These are phyloP conservation scores for Drosophila arawakana DNA, from an alignment of 1,140 invertebrate species.

Conservation along the genomic window DNA sequence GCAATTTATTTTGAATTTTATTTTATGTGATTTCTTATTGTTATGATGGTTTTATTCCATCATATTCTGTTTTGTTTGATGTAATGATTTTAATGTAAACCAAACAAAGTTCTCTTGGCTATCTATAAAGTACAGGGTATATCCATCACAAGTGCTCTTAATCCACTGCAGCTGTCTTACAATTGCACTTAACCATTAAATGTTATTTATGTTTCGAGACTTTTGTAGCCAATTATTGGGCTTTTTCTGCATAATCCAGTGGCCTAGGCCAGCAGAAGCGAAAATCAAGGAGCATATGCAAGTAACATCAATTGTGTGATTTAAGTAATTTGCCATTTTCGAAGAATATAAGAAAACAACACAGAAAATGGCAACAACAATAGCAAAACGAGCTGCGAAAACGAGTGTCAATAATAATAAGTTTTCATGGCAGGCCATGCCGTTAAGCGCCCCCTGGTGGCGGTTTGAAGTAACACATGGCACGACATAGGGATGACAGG, in stretches of 20 bases:
- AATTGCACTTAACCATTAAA: slow-evolving; percentile 19
- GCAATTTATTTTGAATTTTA: background rate
- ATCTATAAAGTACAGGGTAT: background rate
- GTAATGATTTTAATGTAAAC: no score
- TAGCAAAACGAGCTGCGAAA: slow-evolving; percentile 18
- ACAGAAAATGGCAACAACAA: slow-evolving; percentile 11
- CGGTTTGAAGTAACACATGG: slow-evolving; percentile 3
- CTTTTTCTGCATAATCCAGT: slow-evolving; percentile 45
- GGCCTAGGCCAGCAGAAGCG: background rate
- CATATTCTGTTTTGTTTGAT: background rate
- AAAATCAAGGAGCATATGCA: slow-evolving; percentile 8
- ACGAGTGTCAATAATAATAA: slow-evolving; percentile 71
- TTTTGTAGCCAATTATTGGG: slow-evolving; percentile 20
- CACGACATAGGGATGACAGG: background rate
- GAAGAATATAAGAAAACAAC: slow-evolving; percentile 15
- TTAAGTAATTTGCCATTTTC: slow-evolving; percentile 69
- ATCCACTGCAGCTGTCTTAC: background rate
- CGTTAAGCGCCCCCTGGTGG: slow-evolving; percentile 49
- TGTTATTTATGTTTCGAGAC: slow-evolving; percentile 63
- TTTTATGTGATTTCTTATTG: background rate
- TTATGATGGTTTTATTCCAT: background rate
- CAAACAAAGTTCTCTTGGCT: background rate
- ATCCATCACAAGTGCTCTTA: background rate
- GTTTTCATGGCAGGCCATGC: slow-evolving; percentile 65
- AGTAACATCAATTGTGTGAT: slow-evolving; percentile 51